phyloP scores from a whole-genome alignment of 2,113 vertebrate species.

The Tonatia bakeri region DNA sequence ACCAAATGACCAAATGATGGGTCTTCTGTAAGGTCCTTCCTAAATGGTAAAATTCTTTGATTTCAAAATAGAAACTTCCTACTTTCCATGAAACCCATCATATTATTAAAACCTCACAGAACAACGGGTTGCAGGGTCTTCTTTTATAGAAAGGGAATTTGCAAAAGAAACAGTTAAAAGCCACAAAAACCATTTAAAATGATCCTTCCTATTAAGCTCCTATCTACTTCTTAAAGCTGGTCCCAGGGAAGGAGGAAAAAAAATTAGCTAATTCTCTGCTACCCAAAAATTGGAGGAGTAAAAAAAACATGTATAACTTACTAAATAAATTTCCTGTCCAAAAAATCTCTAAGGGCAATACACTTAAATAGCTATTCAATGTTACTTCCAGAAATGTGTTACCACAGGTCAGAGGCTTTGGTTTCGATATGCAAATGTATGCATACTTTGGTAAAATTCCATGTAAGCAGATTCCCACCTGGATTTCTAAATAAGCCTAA shows the following conservation, averaged over 20 bases:
- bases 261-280: slow-evolving; percentile 11
- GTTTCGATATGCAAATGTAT: slow-evolving; percentile 43
- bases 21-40: background rate
- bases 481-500: slow-evolving; percentile 50
- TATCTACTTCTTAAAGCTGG: slow-evolving; percentile 4
- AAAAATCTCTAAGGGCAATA: slow-evolving; percentile 11
- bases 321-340: slow-evolving; percentile 10
- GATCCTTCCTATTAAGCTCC: slow-evolving; percentile 24
- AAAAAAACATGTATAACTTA: background rate
- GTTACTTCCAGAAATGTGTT: slow-evolving; percentile 37
- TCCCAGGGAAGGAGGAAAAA: background rate
- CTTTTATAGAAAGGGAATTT: slow-evolving; percentile 23
- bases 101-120: slow-evolving; percentile 18
- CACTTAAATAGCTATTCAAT: slow-evolving; percentile 26
- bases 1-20: background rate
- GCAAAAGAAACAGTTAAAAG: background rate
- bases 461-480: slow-evolving; percentile 14
- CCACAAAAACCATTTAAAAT: slow-evolving; percentile 30
- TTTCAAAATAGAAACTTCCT: background rate
- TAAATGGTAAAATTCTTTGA: background rate
- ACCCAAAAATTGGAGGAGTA: background rate
- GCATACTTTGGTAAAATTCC: background rate
- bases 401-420: background rate
- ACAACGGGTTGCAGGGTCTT: background rate
- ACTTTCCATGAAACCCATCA: background rate